These are phyloP conservation scores for Agonopterix subpropinquella DNA, from an alignment of 2,888 invertebrate genomes.

Conservation along the genomic window DNA sequence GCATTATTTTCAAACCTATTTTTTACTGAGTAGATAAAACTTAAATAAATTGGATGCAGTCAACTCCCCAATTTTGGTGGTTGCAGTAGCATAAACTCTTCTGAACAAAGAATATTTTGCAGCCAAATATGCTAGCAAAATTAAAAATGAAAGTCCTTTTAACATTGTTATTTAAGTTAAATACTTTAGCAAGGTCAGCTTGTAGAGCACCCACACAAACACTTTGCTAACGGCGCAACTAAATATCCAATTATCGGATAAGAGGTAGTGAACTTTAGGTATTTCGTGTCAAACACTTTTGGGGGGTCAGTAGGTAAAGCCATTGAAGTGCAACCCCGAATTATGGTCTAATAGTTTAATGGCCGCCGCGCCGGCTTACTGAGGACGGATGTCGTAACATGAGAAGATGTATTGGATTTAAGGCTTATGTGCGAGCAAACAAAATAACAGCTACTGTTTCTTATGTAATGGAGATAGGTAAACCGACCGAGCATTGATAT, in stretches of 20 bases:
- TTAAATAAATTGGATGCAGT: too few relatives aligned
- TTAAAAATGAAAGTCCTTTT: too few relatives aligned
- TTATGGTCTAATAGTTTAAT: constrained; percentile 61
- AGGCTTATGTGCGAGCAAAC: constrained; percentile 42
- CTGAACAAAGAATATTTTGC: too few relatives aligned
- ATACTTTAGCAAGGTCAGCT: not conserved
- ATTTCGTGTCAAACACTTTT: constrained; percentile 58
- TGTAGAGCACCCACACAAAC: not conserved
- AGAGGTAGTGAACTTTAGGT: constrained; percentile 65
- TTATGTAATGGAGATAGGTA: constrained; percentile 2
- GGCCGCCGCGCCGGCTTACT: constrained; percentile 46
- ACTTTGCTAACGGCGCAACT: constrained; percentile 1
- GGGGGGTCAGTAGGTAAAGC: constrained; percentile 66
- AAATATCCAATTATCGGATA: constrained; percentile 62
- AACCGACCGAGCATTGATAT: not conserved
- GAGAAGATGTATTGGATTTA: constrained; percentile 55
- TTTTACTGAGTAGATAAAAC: too few relatives aligned
- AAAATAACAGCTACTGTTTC: constrained; percentile 4
- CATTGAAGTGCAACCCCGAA: constrained; percentile 65
- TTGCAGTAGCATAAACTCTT: too few relatives aligned
- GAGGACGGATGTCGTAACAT: constrained; percentile 61
- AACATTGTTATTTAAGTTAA: too few relatives aligned
- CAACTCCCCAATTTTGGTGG: too few relatives aligned
- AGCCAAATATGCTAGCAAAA: too few relatives aligned
- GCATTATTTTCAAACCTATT: too few relatives aligned